Percentiles rank a stretch among this genome's conserved stretches.
phyloP scores from a whole-genome alignment of 2,113 vertebrate species.

The Camelus bactrianus region DNA sequence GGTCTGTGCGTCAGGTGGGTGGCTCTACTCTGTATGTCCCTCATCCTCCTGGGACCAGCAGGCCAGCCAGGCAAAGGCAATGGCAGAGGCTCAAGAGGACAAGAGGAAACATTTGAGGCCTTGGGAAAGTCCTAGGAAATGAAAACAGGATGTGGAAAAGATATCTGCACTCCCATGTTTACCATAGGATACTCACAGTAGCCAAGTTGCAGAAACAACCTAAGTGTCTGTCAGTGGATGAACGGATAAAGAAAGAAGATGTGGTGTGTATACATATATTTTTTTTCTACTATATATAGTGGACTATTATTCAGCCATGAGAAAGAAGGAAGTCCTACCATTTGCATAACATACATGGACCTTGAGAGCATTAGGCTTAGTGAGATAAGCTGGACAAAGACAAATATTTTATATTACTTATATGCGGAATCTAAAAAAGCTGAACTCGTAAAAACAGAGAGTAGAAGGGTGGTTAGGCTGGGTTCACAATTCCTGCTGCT shows the following conservation, averaged over 20 bases:
- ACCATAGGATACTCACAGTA: not conserved
- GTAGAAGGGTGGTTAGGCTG: not conserved
- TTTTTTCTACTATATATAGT: not conserved
- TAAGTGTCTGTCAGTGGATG: not conserved
- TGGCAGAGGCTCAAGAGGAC: not conserved
- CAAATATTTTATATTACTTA: not conserved
- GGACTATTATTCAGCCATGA: not conserved
- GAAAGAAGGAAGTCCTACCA: not conserved
- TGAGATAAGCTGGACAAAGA: not conserved
- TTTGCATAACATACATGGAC: not conserved
- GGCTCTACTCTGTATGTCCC: not conserved
- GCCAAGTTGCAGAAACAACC: not conserved
- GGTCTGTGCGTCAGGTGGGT: not conserved
- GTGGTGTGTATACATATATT: not conserved
- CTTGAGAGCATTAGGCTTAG: not conserved
- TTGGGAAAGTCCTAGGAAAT: not conserved
- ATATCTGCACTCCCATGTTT: not conserved
- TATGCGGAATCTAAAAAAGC: not conserved
- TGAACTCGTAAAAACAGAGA: not conserved
- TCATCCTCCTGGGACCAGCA: not conserved
- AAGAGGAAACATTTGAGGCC: not conserved
- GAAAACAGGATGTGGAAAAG: not conserved
- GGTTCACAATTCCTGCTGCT: not conserved
- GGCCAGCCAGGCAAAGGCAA: not conserved
- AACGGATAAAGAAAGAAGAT: not conserved